Conservation (phyloP, 1,140 invertebrate species). For the Venturia canescens region DNA sequence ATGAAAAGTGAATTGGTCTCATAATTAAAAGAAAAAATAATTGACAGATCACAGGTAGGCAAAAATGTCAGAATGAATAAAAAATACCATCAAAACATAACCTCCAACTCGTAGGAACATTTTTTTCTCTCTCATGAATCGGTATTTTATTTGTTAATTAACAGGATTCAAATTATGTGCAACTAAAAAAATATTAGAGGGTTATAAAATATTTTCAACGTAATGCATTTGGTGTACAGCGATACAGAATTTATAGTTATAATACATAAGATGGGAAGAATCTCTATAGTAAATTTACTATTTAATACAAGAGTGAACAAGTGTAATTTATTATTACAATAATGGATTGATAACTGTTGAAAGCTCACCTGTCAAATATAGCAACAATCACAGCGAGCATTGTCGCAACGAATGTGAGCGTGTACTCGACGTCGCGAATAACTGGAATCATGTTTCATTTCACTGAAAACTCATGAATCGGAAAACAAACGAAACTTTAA, state of each 20-base stretch:
- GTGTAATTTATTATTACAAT: too few species aligned
- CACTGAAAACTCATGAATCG: too few species aligned
- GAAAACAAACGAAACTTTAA: too few species aligned
- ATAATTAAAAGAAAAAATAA: conserved; percentile 7
- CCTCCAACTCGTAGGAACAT: neutral
- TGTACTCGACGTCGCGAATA: conserved; percentile 34
- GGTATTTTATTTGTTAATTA: neutral
- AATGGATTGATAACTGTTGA: neutral
- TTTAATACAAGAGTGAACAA: too few species aligned
- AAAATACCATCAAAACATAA: neutral
- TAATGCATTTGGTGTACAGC: neutral
- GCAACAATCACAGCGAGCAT: conserved; percentile 46
- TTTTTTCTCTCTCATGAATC: neutral
- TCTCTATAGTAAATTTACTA: too few species aligned
- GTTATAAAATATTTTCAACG: neutral
- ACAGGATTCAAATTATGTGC: neutral
- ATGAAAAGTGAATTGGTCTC: too few species aligned
- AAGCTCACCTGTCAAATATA: conserved; percentile 64
- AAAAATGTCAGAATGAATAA: neutral
- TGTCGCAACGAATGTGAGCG: conserved; percentile 26
- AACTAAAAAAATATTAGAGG: neutral
- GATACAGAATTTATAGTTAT: too few species aligned
- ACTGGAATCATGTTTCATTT: conserved; percentile 14
- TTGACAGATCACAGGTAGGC: too few species aligned
- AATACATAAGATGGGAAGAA: too few species aligned